Base-by-base conservation (phyloP, 30 jellyfish, hydroid and myxozoan species). In the Aurelia sp. region DNA sequence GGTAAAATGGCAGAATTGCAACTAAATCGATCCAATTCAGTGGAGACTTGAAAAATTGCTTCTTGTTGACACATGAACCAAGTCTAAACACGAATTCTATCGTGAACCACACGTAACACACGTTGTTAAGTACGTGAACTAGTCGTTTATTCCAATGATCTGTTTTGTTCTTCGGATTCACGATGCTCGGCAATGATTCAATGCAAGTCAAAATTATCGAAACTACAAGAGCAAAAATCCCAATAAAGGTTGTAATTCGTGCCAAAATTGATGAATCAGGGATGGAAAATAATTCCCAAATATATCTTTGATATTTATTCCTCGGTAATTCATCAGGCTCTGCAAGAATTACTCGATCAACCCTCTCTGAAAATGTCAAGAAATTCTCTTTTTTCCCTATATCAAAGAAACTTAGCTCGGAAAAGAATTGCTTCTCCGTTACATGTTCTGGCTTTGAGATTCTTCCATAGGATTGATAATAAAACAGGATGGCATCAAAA, bases 21-120 rank as follows among this genome's bases (percentile, higher is more conserved):
- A 74, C 20, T 7, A 91, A 59, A 60, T 91, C 97, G 50, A 91
- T 85, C 71, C 90, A 37, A 66, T 86, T 91, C 44, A 86, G 66
- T 16, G 75, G 75, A 12, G 94, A 65, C 35, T 72, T 84, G 79
- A 91, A 61, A 61, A 84, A 91, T 35, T 13, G 40, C 16, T 41
- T 48, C 73, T 63, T 84, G 20, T 51, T 71, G 4, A 75, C 81
- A 15, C 85, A 61, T 4, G 83, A 55, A 4, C 63, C 33, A 7
- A 85, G 53, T 55, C 97, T 61, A 15, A 85, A 65, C 31, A 79
- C 52, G 27, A 76, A 70, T 15, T 91, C 97, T 7, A 84, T 15
- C 15, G 93, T 67, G 67, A 91, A 91, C 97, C 97, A 91, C 30
- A 66, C 77, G 82, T 91, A 85, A 47, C 97, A 91, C 15, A 59